Base-by-base conservation (phyloP, 2,888 invertebrate genomes). In the Drosophila mettleri region DNA sequence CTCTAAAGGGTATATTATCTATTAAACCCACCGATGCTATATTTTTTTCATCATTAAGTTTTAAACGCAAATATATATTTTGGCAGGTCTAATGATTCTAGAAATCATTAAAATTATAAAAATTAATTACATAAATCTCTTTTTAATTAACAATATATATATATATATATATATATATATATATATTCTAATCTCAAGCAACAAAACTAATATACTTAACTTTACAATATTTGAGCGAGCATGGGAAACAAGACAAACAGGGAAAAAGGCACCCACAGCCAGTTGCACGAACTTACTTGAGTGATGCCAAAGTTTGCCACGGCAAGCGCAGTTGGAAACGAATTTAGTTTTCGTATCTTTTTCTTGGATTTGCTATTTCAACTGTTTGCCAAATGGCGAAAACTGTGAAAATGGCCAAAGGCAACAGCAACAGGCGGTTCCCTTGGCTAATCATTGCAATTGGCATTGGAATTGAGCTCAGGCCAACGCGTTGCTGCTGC, bases 181-280 rank as follows among this genome's bases (percentile, higher is more conserved):
- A n/a, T n/a, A n/a, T n/a, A n/a, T 24, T 29, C 29, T 7, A 29
- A 29, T 29, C 29, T 29, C 29, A 7, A 8, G 8, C 29, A 24
- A 24, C 3, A 24, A 41, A 43, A 0, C 43, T 27, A 27, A 45
- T 18, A 16, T 6, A 12, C 45, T 29, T n/a, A n/a, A n/a, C 29
- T 45, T 16, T 2, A 6, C 3, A 24, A 12, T 7, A 3, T 0
- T 1, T 16, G 27, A 45, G 12, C 45, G 45, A 16, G 48, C 6
- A 49, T 20, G 22, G 5, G 34, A 34, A 16, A 34, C 49, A 34
- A 34, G 49, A 16, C 49, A 64, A 66, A 57, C 58, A 39, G 16
- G 68, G 64, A 62, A 61, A 45, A 43, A 52, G 63, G 86, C 82
- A 83, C 82, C 82, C 82, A 83, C 82, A 71, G 88, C 10, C 16